Conservation (phyloP, 2,888 invertebrate species). For the Torymus auratus region DNA sequence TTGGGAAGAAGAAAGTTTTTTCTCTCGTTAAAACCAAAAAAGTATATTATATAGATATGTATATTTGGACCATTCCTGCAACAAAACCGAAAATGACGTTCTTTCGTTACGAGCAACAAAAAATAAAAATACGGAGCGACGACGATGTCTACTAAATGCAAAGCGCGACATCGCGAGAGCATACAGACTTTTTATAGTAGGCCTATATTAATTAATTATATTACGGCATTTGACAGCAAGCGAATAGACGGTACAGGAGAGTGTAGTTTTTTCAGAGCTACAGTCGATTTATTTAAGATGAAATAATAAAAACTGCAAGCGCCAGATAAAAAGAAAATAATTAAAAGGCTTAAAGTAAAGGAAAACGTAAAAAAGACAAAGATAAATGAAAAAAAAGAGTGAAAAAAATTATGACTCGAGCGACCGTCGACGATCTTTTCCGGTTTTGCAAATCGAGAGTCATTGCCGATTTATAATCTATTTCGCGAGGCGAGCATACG, state of each 20-base stretch:
- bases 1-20: constrained; percentile 76
- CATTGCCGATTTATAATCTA: constrained; percentile 58
- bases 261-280: constrained; percentile 59
- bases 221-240: constrained; percentile 64
- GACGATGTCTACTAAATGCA: constrained; percentile 65
- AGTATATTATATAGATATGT: constrained; percentile 76
- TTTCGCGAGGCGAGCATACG: constrained; percentile 62
- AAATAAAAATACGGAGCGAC: constrained; percentile 61
- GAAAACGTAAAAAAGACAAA: constrained; percentile 46
- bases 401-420: constrained; percentile 58
- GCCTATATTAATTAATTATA: constrained; percentile 69
- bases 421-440: constrained; percentile 60
- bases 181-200: constrained; percentile 69
- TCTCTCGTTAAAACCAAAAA: constrained; percentile 77
- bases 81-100: constrained; percentile 75
- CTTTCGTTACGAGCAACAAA: constrained; percentile 74
- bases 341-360: constrained; percentile 43
- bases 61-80: constrained; percentile 77
- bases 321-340: constrained; percentile 48
- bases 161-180: constrained; percentile 68
- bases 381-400: constrained; percentile 55
- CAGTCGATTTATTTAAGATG: constrained; percentile 65
- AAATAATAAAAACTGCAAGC: constrained; percentile 54
- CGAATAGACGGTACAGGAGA: constrained; percentile 59
- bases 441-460: constrained; percentile 58